Percentiles rank a stretch among this genome's conserved stretches.
Conservation (phyloP, 2,797 vertebrate genomes). For the Rallus crepitans region DNA sequence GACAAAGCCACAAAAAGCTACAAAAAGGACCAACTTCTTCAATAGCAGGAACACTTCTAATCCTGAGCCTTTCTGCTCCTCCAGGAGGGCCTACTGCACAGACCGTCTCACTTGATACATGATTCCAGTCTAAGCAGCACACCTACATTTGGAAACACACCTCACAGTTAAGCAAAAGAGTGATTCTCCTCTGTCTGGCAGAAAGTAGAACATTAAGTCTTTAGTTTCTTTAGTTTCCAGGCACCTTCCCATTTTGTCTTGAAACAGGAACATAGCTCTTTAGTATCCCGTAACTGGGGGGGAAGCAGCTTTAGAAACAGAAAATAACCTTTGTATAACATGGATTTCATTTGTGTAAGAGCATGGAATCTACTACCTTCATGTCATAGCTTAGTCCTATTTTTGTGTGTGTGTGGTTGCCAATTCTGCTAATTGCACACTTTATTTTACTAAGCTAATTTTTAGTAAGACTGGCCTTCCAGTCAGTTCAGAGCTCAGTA, state of each 20-base stretch:
- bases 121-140: neutral
- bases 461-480: neutral
- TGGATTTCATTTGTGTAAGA: neutral
- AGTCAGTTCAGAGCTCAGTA: neutral
- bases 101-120: neutral
- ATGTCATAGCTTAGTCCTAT: neutral
- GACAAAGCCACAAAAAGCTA: constrained; percentile 20
- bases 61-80: neutral
- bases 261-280: neutral
- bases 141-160: neutral
- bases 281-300: neutral
- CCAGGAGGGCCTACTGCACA: neutral
- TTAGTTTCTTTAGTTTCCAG: neutral
- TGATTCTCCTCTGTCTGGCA: neutral
- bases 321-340: neutral
- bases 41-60: neutral
- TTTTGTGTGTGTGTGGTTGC: neutral
- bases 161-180: neutral
- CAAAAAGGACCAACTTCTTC: neutral
- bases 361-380: neutral
- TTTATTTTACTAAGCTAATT: neutral
- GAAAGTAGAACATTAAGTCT: neutral
- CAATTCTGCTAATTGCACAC: neutral
- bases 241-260: neutral
- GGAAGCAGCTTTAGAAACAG: neutral